Evolutionary conservation across 1,140 invertebrate species (phyloP), one percentile per base, ranked within the genome.

Genomic region (Apolygus lucorum): DNA sequence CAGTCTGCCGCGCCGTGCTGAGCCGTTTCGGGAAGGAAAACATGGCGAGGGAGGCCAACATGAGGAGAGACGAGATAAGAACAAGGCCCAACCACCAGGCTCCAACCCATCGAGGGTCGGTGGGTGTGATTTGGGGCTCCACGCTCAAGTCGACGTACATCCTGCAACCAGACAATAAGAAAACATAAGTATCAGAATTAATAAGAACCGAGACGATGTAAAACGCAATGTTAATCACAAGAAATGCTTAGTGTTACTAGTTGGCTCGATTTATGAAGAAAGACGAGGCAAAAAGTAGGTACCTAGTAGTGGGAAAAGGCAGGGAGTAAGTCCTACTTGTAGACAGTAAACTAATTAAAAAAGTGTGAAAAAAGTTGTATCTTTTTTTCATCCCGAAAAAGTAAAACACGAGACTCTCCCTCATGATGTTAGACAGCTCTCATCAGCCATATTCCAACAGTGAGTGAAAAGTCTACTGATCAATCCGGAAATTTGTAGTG

Each of bases 81-180:
- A 95, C 87, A 72, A 91, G 80, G 59, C 90, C 90, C 28, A 95
- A 80, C 92, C 92, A 95, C 93, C 92, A 95, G 52, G 92, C 92
- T 24, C 92, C 91, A 25, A 95, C 88, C 92, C 92, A 96, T 78
- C 89, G 84, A 0, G 91, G 91, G 82, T 95, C 90, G n/a, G 83
- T 87, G 34, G 90, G 87, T 69, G 87, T 86, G 71, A 92, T 90
- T 72, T 87, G 86, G 2, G 90, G 89, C 77, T 89, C 85, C 2
- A 81, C 79, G 0, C 87, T 83, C 1, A 93, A 85, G 79, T 95
- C 87, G 24, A 92, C 91, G 76, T 94, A 94, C 64, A 95, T 82
- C 72, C 89, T 86, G 22, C 54, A 59, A 59, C 34, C n/a, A n/a
- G n/a, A n/a, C n/a, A 49, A 49, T 49, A 49, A 49, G 17, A 49